Percentiles rank a stretch among this genome's conserved stretches.
Conservation (phyloP, 2,113 vertebrate species). For the Chitala chitala region DNA sequence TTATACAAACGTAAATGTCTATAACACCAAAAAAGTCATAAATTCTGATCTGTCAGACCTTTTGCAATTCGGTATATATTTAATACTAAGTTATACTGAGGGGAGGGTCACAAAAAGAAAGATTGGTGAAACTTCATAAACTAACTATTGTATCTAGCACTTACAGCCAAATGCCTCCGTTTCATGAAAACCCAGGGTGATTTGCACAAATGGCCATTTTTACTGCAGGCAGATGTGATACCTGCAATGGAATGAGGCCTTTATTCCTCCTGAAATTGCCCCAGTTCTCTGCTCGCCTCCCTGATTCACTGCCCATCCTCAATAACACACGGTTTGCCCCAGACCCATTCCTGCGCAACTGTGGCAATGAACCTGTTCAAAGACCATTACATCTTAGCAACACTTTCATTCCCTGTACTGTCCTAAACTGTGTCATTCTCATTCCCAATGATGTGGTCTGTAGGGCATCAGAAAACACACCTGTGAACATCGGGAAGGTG, state of each 20-base stretch:
- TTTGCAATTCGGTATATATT: not conserved
- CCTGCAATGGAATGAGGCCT: slow-evolving; percentile 12
- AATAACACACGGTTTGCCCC: not conserved
- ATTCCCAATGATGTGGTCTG: not conserved
- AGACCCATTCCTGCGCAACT: not conserved
- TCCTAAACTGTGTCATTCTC: not conserved
- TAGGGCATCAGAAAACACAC: not conserved
- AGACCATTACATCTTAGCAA: not conserved
- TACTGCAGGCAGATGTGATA: not conserved
- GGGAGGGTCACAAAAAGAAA: not conserved
- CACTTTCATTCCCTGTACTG: not conserved
- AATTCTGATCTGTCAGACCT: not conserved
- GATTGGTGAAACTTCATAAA: not conserved
- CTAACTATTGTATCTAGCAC: not conserved
- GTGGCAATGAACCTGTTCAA: not conserved
- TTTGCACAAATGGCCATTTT: slow-evolving; percentile 20
- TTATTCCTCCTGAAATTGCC: slow-evolving; percentile 20
- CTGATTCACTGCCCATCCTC: not conserved
- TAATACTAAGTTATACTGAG: slow-evolving; percentile 2
- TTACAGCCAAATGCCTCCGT: slow-evolving; percentile 5
- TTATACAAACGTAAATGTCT: not conserved
- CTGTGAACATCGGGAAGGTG: not conserved
- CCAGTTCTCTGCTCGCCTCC: not conserved
- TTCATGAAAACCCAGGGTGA: slow-evolving; percentile 10
- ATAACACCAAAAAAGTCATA: not conserved